These are phyloP conservation scores for Pollenia angustigena DNA, from an alignment of 2,888 invertebrate species.

Conservation along the genomic window DNA sequence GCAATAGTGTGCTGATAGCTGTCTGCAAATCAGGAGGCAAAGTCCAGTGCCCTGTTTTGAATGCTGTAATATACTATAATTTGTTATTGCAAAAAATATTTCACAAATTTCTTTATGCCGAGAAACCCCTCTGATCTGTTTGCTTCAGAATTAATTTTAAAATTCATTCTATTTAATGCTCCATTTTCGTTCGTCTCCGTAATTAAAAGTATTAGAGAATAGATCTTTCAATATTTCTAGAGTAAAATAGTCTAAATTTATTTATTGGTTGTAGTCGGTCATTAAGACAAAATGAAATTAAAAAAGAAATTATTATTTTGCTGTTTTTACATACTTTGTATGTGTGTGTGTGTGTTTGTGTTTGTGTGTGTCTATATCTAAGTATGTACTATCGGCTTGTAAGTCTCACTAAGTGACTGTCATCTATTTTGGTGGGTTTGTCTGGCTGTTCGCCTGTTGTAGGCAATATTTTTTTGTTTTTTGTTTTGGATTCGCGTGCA, in stretches of 20 bases:
- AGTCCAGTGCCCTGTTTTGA: no score
- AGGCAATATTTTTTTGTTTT: slow-evolving; percentile 47
- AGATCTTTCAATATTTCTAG: slow-evolving; percentile 24
- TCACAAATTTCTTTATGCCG: no score
- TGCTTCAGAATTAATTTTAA: no score
- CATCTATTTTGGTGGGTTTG: slow-evolving; percentile 26
- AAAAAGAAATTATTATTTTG: slow-evolving; percentile 52
- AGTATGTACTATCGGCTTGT: background rate
- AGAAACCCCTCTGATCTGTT: no score
- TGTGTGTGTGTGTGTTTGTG: background rate
- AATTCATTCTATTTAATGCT: slow-evolving; percentile 8
- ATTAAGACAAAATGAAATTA: slow-evolving; percentile 52
- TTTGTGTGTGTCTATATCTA: background rate
- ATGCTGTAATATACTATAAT: no score
- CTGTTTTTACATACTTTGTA: background rate
- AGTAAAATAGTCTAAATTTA: slow-evolving; percentile 47
- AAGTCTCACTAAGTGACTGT: slow-evolving; percentile 20
- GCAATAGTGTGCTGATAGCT: no score
- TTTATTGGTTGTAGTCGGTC: slow-evolving; percentile 56
- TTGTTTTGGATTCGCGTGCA: slow-evolving; percentile 68
- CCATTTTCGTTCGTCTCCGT: background rate
- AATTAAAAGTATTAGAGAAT: slow-evolving; percentile 10
- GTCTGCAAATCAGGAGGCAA: no score
- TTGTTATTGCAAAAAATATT: no score
- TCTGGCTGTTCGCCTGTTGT: slow-evolving; percentile 56